Percentiles rank a stretch among this genome's conserved stretches.
Evolutionary conservation across 2,888 invertebrate species (phyloP).

Genomic region (Cyaniris semiargus): DNA sequence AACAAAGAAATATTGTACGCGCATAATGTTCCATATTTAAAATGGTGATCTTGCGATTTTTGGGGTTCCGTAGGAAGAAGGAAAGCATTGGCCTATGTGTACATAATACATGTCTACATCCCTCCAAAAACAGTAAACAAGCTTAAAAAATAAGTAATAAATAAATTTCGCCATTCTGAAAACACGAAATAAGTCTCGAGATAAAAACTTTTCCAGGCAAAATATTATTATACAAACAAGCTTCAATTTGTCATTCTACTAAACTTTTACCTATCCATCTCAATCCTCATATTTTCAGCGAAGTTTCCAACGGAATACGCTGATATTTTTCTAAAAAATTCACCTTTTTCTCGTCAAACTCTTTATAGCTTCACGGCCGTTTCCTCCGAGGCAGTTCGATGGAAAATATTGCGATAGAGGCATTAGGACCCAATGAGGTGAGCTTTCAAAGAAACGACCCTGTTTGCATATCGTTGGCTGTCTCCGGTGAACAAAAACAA

Average conservation of each 20-base stretch:
- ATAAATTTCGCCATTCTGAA: background rate
- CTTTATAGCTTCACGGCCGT: conserved; percentile 31
- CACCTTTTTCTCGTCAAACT: conserved; percentile 21
- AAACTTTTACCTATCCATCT: conserved; percentile 9
- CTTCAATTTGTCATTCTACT: background rate
- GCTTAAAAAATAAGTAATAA: background rate
- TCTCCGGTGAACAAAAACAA: conserved; percentile 27
- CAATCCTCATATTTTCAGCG: background rate
- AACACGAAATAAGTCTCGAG: background rate
- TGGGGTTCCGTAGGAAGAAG: background rate
- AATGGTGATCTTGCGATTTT: background rate
- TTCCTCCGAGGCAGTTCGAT: conserved; percentile 8
- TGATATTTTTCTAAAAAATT: conserved; percentile 14
- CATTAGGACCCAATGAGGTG: conserved; percentile 37
- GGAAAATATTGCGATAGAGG: conserved; percentile 31
- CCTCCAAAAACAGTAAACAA: too few relatives aligned
- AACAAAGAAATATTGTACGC: conserved; percentile 18
- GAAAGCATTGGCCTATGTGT: too few relatives aligned
- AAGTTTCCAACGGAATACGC: background rate
- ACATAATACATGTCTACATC: too few relatives aligned
- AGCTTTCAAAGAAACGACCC: conserved; percentile 38
- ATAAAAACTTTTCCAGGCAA: background rate
- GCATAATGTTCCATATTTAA: background rate
- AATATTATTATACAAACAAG: conserved; percentile 1
- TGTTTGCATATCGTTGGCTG: conserved; percentile 41